Base-by-base conservation (phyloP, 2,113 vertebrate species). In the Eulemur macaco region DNA sequence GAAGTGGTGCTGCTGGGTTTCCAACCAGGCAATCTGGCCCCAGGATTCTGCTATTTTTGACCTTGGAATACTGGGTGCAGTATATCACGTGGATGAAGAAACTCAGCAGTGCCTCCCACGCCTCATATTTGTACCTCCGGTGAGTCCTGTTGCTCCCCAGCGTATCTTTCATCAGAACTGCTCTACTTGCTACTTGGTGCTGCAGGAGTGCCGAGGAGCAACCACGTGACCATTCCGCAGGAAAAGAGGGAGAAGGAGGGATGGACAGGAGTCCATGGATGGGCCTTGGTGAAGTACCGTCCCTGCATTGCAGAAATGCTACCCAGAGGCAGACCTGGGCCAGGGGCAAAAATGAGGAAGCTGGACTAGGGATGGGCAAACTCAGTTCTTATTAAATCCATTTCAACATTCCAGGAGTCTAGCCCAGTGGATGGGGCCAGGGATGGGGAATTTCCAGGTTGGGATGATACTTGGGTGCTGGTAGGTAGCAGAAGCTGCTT, bases 41-140 rank as follows among this genome's bases (percentile, higher is more conserved):
- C 1, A 11, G 31, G 29, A 18, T 23, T 73, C 64, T 83, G 47
- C 29, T 54, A 9, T 68, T 54, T 37, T 27, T 34, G 4, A 9
- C 13, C 50, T 76, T 37, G 3, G 37, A 39, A 15, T 42, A 20
- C 50, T 78, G 47, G 45, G 25, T 4, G 1, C 1, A 42, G 13
- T 58, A 0, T 1, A 0, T 47, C 27, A 1, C 15, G 3, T 63
- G 27, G 1, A 17, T 34, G 13, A 23, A 58, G 27, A 64, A 47
- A 60, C 54, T 31, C 2, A 0, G 4, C 1, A 5, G 9, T 52
- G 12, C 15, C 39, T 78, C 39, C 5, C 5, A 1, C 0, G 6
- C 5, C 34, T 86, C 39, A 0, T 27, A 23, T 42, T 39, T 58
- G 23, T 15, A 31, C 37, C 39, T 85, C 14, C 0, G 15, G 15